These are phyloP conservation scores for Eledona agricola DNA, from an alignment of 2,888 invertebrate genomes.

Conservation along the genomic window DNA sequence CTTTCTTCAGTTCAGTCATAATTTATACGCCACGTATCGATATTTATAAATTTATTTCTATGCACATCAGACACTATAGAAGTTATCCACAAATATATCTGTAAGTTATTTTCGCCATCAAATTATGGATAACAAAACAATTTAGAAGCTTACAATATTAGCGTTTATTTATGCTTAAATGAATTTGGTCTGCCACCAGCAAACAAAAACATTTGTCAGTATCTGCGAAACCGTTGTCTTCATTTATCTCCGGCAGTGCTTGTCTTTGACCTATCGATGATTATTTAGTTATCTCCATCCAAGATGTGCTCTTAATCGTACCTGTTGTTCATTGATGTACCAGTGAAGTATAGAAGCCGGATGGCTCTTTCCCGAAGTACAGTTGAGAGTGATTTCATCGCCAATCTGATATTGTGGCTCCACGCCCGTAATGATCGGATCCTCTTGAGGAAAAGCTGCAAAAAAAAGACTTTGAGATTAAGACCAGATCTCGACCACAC, in stretches of 20 bases:
- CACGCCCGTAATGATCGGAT: conserved; percentile 78
- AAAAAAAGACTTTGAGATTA: conserved; percentile 34
- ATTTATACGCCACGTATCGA: too few species aligned
- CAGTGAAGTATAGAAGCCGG: conserved; percentile 79
- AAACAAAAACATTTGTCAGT: too few species aligned
- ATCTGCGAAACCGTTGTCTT: too few species aligned
- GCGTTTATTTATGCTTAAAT: too few species aligned
- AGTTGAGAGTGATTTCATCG: conserved; percentile 77
- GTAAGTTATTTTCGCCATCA: too few species aligned
- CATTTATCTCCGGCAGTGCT: conserved; percentile 20
- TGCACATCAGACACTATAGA: too few species aligned
- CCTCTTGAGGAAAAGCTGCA: conserved; percentile 72
- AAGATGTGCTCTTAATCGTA: conserved; percentile 53
- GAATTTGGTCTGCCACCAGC: too few species aligned
- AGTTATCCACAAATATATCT: too few species aligned
- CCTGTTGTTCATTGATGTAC: conserved; percentile 82
- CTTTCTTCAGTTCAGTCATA: too few species aligned
- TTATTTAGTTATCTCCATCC: conserved; percentile 31
- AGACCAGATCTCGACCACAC: too few species aligned
- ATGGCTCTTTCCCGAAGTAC: conserved; percentile 79
- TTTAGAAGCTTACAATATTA: conserved; percentile 2
- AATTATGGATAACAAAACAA: not conserved
- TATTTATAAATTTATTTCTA: too few species aligned
- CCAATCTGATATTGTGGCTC: conserved; percentile 78
- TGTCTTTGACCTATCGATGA: conserved; percentile 30